A percentile compares a stretch with the other conserved stretches of the same genome.
phyloP scores from a whole-genome alignment of 1,140 invertebrate species.

The Parasteatoda tepidariorum region DNA sequence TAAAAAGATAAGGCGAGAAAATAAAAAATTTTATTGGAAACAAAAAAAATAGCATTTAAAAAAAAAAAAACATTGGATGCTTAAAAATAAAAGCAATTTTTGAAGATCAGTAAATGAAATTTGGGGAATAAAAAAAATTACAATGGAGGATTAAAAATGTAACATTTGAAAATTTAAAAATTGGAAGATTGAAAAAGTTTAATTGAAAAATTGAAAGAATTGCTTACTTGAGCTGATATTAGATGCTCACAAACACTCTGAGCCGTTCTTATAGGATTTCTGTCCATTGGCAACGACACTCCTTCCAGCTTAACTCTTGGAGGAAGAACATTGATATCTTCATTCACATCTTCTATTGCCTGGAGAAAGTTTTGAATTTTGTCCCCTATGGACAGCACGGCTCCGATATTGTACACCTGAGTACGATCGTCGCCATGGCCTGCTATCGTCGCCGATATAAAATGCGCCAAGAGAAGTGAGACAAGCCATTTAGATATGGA shows the following conservation, averaged over 20 bases:
- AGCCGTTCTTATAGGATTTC: conserved; percentile 93
- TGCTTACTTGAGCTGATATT: conserved; percentile 68
- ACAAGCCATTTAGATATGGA: neutral
- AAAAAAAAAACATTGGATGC: no score
- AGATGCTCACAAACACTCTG: conserved; percentile 92
- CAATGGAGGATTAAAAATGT: no score
- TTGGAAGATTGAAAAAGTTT: no score
- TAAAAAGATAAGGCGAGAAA: no score
- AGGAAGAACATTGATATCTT: conserved; percentile 82
- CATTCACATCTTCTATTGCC: conserved; percentile 86
- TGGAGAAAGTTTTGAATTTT: conserved; percentile 80
- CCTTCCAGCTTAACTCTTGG: conserved; percentile 73
- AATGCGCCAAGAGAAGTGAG: neutral
- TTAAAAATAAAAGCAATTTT: no score
- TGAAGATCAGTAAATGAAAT: no score
- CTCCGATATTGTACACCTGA: conserved; percentile 76
- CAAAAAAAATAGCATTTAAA: no score
- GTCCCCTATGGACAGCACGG: conserved; percentile 84
- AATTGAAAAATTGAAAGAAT: no score
- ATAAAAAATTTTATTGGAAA: no score
- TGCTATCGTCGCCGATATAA: neutral
- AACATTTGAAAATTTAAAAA: no score
- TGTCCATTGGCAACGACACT: conserved; percentile 81
- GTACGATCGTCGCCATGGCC: neutral
- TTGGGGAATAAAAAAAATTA: no score